These are phyloP conservation scores for Anticlea derivata DNA, from an alignment of 2,888 invertebrate genomes.

Conservation along the genomic window DNA sequence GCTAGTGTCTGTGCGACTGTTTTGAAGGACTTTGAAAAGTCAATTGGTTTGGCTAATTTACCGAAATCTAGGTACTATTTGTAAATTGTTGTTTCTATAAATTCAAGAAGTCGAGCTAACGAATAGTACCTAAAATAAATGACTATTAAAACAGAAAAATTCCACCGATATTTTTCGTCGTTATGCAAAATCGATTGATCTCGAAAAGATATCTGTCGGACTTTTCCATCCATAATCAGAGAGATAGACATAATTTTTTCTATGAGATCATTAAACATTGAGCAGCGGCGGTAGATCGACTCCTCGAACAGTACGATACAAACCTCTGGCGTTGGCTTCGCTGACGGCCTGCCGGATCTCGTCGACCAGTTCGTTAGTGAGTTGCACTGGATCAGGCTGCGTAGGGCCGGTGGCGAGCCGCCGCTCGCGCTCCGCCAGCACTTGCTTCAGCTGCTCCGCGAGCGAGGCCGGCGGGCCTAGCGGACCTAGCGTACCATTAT, in stretches of 20 bases:
- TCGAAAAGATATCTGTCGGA: no score
- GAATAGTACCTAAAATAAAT: no score
- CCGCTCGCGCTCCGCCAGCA: constrained; percentile 92
- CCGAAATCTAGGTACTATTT: no score
- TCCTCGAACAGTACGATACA: constrained; percentile 28
- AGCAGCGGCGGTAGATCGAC: background rate
- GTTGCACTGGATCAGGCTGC: constrained; percentile 86
- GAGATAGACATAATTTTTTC: no score
- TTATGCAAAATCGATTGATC: no score
- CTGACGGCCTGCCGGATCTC: constrained; percentile 95
- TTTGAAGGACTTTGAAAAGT: no score
- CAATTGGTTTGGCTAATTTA: no score
- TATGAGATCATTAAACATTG: no score
- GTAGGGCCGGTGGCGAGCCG: constrained; percentile 79
- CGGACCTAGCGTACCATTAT: constrained; percentile 1
- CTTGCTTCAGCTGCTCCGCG: constrained; percentile 94
- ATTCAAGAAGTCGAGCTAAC: background rate
- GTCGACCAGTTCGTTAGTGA: constrained; percentile 92
- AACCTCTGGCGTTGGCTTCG: constrained; percentile 94
- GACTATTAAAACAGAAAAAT: no score
- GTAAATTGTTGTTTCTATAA: no score
- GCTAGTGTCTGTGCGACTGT: background rate
- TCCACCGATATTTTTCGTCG: no score
- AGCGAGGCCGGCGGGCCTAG: constrained; percentile 89
- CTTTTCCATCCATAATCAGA: no score